Percentiles rank a stretch among this genome's conserved stretches.
Evolutionary conservation across 2,113 vertebrate species (phyloP).

Genomic region (Syngnathus typhle): DNA sequence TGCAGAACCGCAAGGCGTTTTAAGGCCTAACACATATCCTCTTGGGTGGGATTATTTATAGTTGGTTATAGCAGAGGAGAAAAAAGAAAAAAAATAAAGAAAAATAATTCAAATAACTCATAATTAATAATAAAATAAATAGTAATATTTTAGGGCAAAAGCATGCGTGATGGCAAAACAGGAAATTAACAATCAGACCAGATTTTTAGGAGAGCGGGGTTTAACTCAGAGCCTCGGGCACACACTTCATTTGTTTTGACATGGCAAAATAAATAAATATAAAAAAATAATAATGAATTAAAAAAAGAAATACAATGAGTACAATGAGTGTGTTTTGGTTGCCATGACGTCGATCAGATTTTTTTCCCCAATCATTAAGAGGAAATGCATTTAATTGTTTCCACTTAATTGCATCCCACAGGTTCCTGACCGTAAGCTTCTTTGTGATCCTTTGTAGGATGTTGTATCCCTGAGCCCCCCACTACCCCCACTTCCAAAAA

Average conservation of each 20-base stretch:
- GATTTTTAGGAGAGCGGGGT: no score
- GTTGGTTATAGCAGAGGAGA: no score
- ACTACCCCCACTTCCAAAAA: constrained; percentile 44
- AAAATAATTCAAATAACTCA: no score
- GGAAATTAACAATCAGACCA: no score
- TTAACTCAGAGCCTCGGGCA: background rate
- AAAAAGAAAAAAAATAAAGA: no score
- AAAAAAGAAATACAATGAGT: background rate
- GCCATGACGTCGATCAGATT: background rate
- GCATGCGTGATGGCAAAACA: no score
- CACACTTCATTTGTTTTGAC: background rate
- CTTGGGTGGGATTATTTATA: background rate
- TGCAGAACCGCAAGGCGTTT: background rate
- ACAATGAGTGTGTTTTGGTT: background rate
- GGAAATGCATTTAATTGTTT: background rate
- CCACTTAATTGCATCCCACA: constrained; percentile 20
- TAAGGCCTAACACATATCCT: background rate
- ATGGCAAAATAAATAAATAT: no score
- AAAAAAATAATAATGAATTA: background rate
- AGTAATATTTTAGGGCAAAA: background rate
- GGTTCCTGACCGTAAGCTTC: constrained; percentile 28
- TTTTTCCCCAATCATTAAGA: background rate
- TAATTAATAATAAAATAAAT: no score
- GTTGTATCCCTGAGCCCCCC: constrained; percentile 28
- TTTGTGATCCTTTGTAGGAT: constrained; percentile 28